A percentile compares a stretch with the other conserved stretches of the same genome.
Conservation (phyloP, 2,113 vertebrate species). For the Collichthys lucidus region DNA sequence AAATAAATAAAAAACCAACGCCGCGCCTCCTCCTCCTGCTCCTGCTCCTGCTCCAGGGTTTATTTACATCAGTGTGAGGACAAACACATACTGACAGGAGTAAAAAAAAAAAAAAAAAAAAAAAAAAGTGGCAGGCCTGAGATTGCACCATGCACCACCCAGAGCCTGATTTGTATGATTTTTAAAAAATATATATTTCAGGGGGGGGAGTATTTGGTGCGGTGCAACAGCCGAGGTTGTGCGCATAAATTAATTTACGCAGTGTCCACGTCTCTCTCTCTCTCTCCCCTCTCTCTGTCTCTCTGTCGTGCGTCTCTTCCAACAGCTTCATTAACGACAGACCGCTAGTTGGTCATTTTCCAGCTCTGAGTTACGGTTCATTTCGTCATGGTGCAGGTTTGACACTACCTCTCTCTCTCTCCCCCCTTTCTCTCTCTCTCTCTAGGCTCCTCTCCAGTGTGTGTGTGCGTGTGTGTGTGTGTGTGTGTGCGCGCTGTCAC, state of each 20-base stretch:
- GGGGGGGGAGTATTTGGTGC: too few species aligned
- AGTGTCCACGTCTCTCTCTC: slow-evolving; percentile 58
- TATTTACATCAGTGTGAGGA: slow-evolving; percentile 28
- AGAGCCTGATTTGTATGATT: not conserved
- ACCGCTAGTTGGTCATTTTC: slow-evolving; percentile 73
- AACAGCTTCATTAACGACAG: slow-evolving; percentile 68
- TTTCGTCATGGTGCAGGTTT: slow-evolving; percentile 83
- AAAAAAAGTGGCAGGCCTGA: slow-evolving; percentile 58
- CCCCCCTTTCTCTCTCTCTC: slow-evolving; percentile 19
- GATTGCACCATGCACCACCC: slow-evolving; percentile 61
- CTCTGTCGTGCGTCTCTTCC: slow-evolving; percentile 55
- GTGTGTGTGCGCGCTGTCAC: slow-evolving; percentile 46
- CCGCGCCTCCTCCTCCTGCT: not conserved
- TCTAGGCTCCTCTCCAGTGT: slow-evolving; percentile 56
- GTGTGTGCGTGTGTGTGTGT: slow-evolving; percentile 35
- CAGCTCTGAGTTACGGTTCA: slow-evolving; percentile 79
- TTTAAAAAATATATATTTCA: not conserved
- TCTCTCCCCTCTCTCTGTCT: slow-evolving; percentile 48
- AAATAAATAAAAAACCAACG: not conserved
- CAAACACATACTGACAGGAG: slow-evolving; percentile 21
- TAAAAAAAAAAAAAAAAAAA: not conserved
- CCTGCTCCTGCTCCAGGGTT: too few species aligned
- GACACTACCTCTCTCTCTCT: slow-evolving; percentile 41
- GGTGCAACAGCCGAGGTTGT: slow-evolving; percentile 3
- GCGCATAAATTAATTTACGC: slow-evolving; percentile 70